A percentile compares a stretch with the other conserved stretches of the same genome.
Conservation (phyloP, 2,113 vertebrate genomes). For the Zosterops lateralis region DNA sequence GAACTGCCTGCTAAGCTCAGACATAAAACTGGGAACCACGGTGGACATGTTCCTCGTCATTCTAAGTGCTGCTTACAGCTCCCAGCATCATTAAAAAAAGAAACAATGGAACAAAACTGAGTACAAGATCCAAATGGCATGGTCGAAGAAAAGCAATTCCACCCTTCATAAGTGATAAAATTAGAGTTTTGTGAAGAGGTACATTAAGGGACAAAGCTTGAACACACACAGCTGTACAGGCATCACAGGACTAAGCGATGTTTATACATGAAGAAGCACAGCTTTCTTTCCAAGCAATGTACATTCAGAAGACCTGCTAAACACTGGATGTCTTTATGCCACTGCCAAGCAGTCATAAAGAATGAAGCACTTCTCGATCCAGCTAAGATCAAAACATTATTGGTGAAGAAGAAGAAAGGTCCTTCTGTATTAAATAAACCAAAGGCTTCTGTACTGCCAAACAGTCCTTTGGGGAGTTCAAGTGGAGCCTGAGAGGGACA, state of each 20-base stretch:
- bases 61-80: not conserved
- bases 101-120: not conserved
- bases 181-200: not conserved
- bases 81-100: not conserved
- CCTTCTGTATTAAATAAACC: conserved; percentile 49
- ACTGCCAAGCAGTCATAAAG: conserved; percentile 9
- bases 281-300: conserved; percentile 7
- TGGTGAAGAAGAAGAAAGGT: conserved; percentile 32
- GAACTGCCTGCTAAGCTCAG: not conserved
- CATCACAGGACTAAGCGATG: not conserved
- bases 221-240: not conserved
- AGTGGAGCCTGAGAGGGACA: conserved; percentile 30
- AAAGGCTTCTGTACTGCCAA: conserved; percentile 5
- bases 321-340: conserved; percentile 48
- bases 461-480: not conserved
- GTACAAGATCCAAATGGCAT: not conserved
- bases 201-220: not conserved
- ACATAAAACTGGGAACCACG: not conserved
- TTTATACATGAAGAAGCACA: conserved; percentile 7
- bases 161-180: not conserved
- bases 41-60: accelerated
- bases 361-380: conserved; percentile 23
- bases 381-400: conserved; percentile 47
- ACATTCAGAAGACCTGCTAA: conserved; percentile 31
- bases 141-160: not conserved